Evolutionary conservation across 2,113 vertebrate genomes (phyloP).

Genomic region (Hippocampus zosterae): DNA sequence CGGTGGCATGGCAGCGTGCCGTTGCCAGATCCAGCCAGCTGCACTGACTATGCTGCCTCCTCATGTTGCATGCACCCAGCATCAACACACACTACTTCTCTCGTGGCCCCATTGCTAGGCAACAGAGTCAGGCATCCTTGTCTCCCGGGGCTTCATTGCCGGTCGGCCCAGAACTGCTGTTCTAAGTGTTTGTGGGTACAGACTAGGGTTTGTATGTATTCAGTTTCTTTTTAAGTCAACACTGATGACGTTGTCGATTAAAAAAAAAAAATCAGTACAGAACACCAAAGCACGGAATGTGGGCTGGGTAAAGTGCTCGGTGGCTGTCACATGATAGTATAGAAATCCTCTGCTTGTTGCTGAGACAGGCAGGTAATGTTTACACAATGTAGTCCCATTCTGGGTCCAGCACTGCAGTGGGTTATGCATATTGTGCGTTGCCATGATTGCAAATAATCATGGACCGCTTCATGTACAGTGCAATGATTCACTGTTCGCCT

Average conservation of each 20-base stretch:
- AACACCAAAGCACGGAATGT: background rate
- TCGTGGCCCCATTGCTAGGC: slow-evolving; percentile 82
- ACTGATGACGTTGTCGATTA: background rate
- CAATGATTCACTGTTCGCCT: background rate
- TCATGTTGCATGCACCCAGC: slow-evolving; percentile 59
- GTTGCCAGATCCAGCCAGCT: slow-evolving; percentile 88
- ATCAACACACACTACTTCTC: slow-evolving; percentile 20
- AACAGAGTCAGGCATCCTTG: slow-evolving; percentile 79
- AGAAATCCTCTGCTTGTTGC: background rate
- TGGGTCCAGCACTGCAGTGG: too few species aligned
- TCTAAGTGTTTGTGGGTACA: slow-evolving; percentile 51
- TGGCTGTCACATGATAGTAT: background rate
- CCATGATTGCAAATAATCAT: background rate
- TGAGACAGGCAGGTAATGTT: background rate
- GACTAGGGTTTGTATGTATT: background rate
- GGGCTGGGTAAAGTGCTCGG: background rate
- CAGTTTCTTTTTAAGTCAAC: background rate
- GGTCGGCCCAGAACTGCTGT: slow-evolving; percentile 73
- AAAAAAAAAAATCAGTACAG: too few species aligned
- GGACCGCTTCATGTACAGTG: background rate
- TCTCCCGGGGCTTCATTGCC: slow-evolving; percentile 74
- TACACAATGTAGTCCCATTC: too few species aligned
- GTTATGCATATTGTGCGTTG: background rate
- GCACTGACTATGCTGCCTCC: slow-evolving; percentile 77
- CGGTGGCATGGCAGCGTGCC: slow-evolving; percentile 76